A percentile compares a stretch with the other conserved stretches of the same genome.
Evolutionary conservation across 2,797 vertebrate genomes (phyloP).

Genomic region (Picus viridis): DNA sequence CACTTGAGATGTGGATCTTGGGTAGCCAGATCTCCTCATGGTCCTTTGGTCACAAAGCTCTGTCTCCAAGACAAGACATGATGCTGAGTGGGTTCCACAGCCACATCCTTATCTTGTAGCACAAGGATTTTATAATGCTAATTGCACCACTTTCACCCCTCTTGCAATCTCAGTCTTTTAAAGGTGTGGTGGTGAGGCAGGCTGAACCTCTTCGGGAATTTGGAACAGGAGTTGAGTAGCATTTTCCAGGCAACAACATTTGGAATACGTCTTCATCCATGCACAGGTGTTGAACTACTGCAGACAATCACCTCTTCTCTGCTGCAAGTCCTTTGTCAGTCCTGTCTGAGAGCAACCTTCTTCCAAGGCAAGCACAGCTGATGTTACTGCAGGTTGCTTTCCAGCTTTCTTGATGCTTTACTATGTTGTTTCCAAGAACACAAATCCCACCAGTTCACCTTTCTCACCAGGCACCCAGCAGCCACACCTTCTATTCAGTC

Average conservation of each 20-base stretch:
- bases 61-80: neutral
- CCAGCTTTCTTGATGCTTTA: conserved; percentile 1
- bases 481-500: neutral
- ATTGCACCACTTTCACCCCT: neutral
- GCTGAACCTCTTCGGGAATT: neutral
- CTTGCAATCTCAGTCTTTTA: neutral
- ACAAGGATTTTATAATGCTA: neutral
- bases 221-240: rapidly evolving
- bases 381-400: neutral
- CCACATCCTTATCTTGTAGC: neutral
- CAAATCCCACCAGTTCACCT: neutral
- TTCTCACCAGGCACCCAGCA: neutral
- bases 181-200: neutral
- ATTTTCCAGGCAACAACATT: neutral
- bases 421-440: neutral
- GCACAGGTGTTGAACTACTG: neutral
- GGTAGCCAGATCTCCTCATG: too few relatives aligned
- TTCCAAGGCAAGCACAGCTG: neutral
- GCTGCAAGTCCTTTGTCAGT: neutral
- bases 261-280: rapidly evolving
- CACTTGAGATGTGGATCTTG: neutral
- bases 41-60: neutral
- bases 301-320: neutral
- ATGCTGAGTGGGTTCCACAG: neutral
- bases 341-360: neutral